Evolutionary conservation across 2,888 invertebrate species (phyloP), one percentile per base, ranked within the genome.

Genomic region (Scaptomyza flava): DNA sequence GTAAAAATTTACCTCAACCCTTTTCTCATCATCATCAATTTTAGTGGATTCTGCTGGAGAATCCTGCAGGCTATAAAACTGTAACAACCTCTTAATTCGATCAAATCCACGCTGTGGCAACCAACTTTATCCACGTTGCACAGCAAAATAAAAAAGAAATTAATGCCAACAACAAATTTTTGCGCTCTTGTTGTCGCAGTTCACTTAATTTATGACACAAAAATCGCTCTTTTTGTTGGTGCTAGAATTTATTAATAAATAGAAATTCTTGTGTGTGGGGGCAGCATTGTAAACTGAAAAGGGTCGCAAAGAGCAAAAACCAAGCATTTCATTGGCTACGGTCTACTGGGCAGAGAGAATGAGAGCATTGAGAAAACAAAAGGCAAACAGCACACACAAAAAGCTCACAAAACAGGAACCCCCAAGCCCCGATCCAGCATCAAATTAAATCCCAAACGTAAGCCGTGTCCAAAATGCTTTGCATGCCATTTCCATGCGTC

Each of bases 171-270:
- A 14, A 53, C 36, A 30, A 43, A 41, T 3, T 27, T 45, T 41
- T 20, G 34, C n/a, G 45, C 42, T 53, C 20, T 34, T 30, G 6
- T 36, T 41, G 68, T 71, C 46, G 73, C 79, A 72, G 65, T 79
- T 78, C 62, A 78, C 65, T 74, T 68, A 54, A 65, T 81, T 81
- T 65, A 69, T 81, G 81, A 74, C 67, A 57, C 53, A 53, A 51
- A 45, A 60, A 68, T 60, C 41, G 45, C 17, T 17, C 17, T 17
- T 17, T 17, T 17, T 17, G 17, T 17, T 17, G 17, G 17, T 17
- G 17, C 58, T 46, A 51, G 52, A 12, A 42, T 45, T 27, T 62
- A 34, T 56, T 56, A 45, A 17, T 41, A 38, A 62, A 60, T 34
- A 31, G 33, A 68, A 50, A 50, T 30, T 51, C 38, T 23, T 41